Evolutionary conservation across 2,797 vertebrate genomes (phyloP), one percentile per base, ranked within the genome.

Genomic region (Anguilla pacifica): DNA sequence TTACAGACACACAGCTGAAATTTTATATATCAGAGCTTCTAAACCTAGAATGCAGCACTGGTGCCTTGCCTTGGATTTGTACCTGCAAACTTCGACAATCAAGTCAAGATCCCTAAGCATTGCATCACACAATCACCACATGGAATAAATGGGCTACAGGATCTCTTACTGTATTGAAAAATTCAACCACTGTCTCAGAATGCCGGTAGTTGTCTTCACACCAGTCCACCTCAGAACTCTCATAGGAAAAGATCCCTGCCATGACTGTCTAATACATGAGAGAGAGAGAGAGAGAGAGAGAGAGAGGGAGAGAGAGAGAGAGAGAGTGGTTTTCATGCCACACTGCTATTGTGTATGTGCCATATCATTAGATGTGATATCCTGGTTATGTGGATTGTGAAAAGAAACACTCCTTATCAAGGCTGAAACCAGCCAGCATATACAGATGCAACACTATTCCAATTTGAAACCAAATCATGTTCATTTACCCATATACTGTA

Each of bases 211-310:
- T 99, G 91, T 94, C 94, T 92, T 99, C 98, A 0, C 98, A 99
- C 98, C 98, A 99, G 93, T 99, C 98, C 28, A 99, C 90, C 22
- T 98, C 97, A 0, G 98, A 97, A 19, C 98, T 99, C 91, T 97
- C 95, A 49, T 99, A 99, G 74, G 97, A 95, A 25, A 99, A 97
- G 89, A 97, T 94, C 70, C 94, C 96, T 0, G 95, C 91, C 96
- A 98, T 97, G 89, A 88, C 92, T 43, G 83, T 59, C 35, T 57
- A 64, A 39, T 39, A 39, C 39, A 39, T 3, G n/a, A 28, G 64
- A 67, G 25, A 67, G 22, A 67, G 61, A 67, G 51, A 53, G 51
- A 53, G 51, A 53, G 51, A 53, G 51, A 53, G 51, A 53, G 51
- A 53, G 51, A 53, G 51, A 53, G 51, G 10, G 51, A 53, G 51